Conservation (phyloP, 2,113 vertebrate species). For the Columba janthina region DNA sequence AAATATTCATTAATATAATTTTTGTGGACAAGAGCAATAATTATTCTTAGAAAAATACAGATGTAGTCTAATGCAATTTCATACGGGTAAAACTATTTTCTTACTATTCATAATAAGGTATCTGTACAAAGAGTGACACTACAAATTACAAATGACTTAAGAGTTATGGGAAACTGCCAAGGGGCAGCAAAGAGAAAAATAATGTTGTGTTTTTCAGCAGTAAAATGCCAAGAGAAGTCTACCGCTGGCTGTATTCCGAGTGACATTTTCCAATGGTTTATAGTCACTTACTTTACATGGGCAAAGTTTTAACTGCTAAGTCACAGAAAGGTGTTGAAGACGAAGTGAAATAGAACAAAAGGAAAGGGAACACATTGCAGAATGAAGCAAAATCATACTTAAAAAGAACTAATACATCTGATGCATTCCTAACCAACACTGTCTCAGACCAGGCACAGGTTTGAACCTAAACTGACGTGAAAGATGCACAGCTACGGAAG, state of each 20-base stretch:
- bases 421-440: not conserved
- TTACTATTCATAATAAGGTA: not conserved
- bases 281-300: not conserved
- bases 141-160: not conserved
- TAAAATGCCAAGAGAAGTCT: constrained; percentile 7
- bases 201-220: not conserved
- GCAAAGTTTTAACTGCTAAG: not conserved
- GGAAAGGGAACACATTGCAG: not conserved
- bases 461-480: not conserved
- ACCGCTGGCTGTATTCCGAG: not conserved
- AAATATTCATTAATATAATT: not conserved
- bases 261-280: not conserved
- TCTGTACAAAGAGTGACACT: not conserved
- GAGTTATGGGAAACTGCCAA: constrained; percentile 2
- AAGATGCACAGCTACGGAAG: not conserved
- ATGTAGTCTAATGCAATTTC: not conserved
- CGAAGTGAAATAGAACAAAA: not conserved
- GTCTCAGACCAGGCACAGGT: not conserved
- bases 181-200: constrained; percentile 35
- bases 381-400: not conserved
- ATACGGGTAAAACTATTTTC: not conserved
- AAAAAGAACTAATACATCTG: not conserved
- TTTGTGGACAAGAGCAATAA: not conserved
- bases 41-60: not conserved
- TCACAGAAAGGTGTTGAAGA: not conserved